Percentiles rank a stretch among this genome's conserved stretches.
phyloP scores from a whole-genome alignment of 2,888 invertebrate species.

The Drosophila neoperkinsi region DNA sequence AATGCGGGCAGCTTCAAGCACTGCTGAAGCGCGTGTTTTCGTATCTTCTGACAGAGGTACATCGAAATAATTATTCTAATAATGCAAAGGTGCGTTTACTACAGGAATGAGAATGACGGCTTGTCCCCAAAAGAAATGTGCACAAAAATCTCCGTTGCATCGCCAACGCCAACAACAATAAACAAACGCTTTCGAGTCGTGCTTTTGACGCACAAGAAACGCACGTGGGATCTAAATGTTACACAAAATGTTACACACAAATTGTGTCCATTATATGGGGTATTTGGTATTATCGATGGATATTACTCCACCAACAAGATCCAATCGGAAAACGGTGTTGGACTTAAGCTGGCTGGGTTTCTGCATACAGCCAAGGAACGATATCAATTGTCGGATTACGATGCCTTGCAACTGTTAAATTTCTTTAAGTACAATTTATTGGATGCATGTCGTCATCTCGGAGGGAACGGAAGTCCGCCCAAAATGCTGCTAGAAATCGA shows the following conservation, averaged over 20 bases:
- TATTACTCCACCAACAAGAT: neutral
- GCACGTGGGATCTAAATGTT: neutral
- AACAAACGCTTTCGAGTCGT: neutral
- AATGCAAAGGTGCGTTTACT: conserved; percentile 33
- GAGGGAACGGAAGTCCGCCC: accelerated
- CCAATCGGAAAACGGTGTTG: accelerated
- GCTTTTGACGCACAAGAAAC: accelerated
- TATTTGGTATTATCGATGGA: neutral
- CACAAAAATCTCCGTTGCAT: conserved; percentile 20
- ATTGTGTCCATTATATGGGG: accelerated
- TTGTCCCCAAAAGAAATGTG: conserved; percentile 8
- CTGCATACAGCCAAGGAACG: conserved; percentile 12
- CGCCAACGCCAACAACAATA: conserved; percentile 23
- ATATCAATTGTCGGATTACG: conserved; percentile 31
- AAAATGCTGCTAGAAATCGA: conserved; percentile 30
- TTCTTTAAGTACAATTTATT: conserved; percentile 15
- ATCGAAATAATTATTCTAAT: neutral
- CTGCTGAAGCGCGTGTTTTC: neutral
- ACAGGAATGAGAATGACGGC: neutral
- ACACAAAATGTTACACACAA: accelerated
- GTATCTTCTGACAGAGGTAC: neutral
- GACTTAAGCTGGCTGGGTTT: conserved; percentile 6
- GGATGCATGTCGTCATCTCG: conserved; percentile 26
- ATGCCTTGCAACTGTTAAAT: conserved; percentile 31
- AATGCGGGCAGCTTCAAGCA: conserved; percentile 7